Base-by-base conservation (phyloP, 2,888 invertebrate species). In the Latheticus oryzae region DNA sequence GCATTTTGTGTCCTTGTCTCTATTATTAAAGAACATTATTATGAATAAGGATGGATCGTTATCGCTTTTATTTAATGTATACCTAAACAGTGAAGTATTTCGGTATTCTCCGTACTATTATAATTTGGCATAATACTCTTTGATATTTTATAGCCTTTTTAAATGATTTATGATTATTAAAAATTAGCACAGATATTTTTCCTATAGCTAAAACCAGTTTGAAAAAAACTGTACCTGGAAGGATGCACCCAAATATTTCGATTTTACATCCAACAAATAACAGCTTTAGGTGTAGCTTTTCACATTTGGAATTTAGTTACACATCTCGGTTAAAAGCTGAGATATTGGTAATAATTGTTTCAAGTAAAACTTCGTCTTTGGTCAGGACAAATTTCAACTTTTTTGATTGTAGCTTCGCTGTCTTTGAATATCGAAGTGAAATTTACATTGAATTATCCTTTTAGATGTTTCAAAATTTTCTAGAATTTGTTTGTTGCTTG, bases 81-180 rank as follows among this genome's bases (percentile, higher is more conserved):
- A 60, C 64, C 67, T 67, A 68, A 67, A 67, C 66, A 66, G 62
- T 61, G 47, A 62, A 62, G 62, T 64, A 61, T 64, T 69, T 64
- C 65, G 52, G 62, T 64, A 65, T 71, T 69, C 68, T 63, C 63
- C 61, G 67, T 66, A 67, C 68, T 67, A 69, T 72, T 74, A 73
- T 73, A 71, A 72, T 73, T 72, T 70, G 69, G 71, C 69, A 70
- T 74, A 73, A 73, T 74, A 72, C 71, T 72, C 72, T 75, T 72
- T 71, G 66, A 71, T 69, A 66, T 72, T 76, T 76, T 74, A 76
- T 71, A 65, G 73, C 70, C 70, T 65, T 66, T 65, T 62, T 61
- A 61, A 58, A 64, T 73, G 75, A 76, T 75, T 75, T 76, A 76
- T 70, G 71, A 67, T 74, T 73, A 73, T 74, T 76, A 73, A 72